These are phyloP conservation scores for Portevinia maculata DNA, from an alignment of 2,888 invertebrate genomes.

Conservation along the genomic window DNA sequence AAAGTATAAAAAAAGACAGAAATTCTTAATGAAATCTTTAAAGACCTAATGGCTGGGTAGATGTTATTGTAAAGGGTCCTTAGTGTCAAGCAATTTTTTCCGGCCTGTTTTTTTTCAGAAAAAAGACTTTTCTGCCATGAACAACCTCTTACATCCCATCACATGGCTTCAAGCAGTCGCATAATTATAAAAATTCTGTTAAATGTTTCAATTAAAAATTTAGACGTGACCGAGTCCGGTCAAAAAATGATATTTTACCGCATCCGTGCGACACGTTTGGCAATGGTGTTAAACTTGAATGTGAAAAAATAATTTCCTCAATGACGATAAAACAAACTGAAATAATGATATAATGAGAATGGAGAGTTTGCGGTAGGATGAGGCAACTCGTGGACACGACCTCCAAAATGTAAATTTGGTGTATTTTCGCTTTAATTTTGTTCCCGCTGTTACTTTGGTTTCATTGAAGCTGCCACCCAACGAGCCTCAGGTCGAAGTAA, in stretches of 20 bases:
- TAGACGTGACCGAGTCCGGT: slow-evolving; percentile 44
- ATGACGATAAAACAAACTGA: slow-evolving; percentile 2
- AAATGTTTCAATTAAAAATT: slow-evolving; percentile 61
- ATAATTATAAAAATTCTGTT: slow-evolving; percentile 46
- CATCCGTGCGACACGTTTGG: slow-evolving; percentile 7
- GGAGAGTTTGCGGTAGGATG: not conserved
- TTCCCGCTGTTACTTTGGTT: not conserved
- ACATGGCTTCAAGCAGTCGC: slow-evolving; percentile 4
- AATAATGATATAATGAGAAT: slow-evolving; percentile 43
- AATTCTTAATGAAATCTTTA: slow-evolving; percentile 63
- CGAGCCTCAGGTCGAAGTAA: slow-evolving; percentile 34
- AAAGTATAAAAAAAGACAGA: slow-evolving; percentile 6
- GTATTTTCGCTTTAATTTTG: not conserved
- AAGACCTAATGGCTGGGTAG: slow-evolving; percentile 8
- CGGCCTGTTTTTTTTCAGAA: slow-evolving; percentile 19
- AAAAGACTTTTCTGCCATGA: not conserved
- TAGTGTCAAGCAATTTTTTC: slow-evolving; percentile 38
- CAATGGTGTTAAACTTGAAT: not conserved
- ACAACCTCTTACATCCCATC: slow-evolving; percentile 5
- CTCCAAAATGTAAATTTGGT: slow-evolving; percentile 38
- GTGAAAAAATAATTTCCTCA: not conserved
- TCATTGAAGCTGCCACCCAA: not conserved
- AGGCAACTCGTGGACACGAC: slow-evolving; percentile 21
- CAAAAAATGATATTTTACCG: slow-evolving; percentile 29
- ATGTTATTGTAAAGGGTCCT: not conserved